Evolutionary conservation across 2,113 vertebrate genomes (phyloP), one percentile per base, ranked within the genome.

Genomic region (Scomber colias): DNA sequence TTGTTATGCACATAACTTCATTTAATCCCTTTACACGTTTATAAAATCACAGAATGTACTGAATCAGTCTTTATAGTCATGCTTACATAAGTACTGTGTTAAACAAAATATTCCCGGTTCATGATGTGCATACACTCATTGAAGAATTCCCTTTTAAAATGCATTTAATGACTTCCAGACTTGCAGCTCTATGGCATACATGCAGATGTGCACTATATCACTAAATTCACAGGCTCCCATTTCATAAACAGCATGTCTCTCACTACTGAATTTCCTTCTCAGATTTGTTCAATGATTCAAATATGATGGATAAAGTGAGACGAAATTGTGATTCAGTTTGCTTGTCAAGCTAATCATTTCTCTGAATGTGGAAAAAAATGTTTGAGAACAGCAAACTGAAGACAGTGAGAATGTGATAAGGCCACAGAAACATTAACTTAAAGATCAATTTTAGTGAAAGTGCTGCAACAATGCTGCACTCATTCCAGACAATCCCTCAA

Each of bases 361-460:
- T 17, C 31, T n/a, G 45, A 46, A 51, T 78, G 55, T 49, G 60
- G 54, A 24, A 70, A 21, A 17, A 7, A 64, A 45, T 57, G 4
- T 31, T 10, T 60, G 9, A 17, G 1, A 46, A 30, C 14, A 49
- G 57, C 44, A 71, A 45, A 59, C 12, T 17, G 3, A 62, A 61
- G 14, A 45, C 46, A 24, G 16, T n/a, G 16, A 17, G 11, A 44
- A 44, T 21, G 61, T 15, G 66, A 76, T 67, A 59, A 49, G 19
- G 10, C 21, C 51, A 65, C n/a, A 57, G 44, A 75, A 82, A 78
- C 16, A 69, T 73, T 59, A 24, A 81, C 77, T 62, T 40, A 17
- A 17, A 65, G 13, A 85, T 63, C 3, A 61, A 72, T 68, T 75
- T 78, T 31, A 45, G 13, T 31, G 8, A 27, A 64, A 59, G 4